Conservation (phyloP, 2,797 vertebrate species). For the Onychomys leucogaster region DNA sequence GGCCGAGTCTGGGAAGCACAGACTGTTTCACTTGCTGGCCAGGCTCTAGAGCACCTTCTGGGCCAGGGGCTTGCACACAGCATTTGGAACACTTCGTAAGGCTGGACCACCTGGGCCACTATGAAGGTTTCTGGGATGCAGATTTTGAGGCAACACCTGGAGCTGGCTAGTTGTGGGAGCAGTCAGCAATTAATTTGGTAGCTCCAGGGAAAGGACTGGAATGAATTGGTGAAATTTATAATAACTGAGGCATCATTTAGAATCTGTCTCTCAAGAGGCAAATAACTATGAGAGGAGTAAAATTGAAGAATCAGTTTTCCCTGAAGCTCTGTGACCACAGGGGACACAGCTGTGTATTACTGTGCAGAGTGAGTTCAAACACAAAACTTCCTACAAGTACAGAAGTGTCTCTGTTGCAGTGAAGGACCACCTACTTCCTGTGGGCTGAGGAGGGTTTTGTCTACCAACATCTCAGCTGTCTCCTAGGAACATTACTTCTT, state of each 20-base stretch:
- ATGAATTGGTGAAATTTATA: rapidly evolving
- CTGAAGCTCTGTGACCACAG: background rate
- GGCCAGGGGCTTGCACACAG: too few species aligned
- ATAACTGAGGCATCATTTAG: rapidly evolving
- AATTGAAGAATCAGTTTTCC: background rate
- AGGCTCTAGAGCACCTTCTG: too few species aligned
- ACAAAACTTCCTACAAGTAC: background rate
- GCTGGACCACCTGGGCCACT: too few species aligned
- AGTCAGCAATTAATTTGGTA: too few species aligned
- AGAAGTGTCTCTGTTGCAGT: background rate
- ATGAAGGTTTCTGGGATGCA: too few species aligned
- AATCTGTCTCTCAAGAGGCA: background rate
- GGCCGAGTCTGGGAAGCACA: too few species aligned
- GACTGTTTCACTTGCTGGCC: too few species aligned
- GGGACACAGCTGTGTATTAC: background rate
- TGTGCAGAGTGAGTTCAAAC: background rate
- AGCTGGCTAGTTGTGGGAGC: too few species aligned
- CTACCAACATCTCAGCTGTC: background rate
- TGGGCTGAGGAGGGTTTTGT: background rate
- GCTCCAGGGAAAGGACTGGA: background rate
- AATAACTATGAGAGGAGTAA: background rate
- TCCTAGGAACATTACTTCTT: background rate
- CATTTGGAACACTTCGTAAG: too few species aligned
- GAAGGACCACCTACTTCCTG: background rate
- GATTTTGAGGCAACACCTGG: too few species aligned